phyloP scores from a whole-genome alignment of 2,888 invertebrate species.

The Agrochola litura region DNA sequence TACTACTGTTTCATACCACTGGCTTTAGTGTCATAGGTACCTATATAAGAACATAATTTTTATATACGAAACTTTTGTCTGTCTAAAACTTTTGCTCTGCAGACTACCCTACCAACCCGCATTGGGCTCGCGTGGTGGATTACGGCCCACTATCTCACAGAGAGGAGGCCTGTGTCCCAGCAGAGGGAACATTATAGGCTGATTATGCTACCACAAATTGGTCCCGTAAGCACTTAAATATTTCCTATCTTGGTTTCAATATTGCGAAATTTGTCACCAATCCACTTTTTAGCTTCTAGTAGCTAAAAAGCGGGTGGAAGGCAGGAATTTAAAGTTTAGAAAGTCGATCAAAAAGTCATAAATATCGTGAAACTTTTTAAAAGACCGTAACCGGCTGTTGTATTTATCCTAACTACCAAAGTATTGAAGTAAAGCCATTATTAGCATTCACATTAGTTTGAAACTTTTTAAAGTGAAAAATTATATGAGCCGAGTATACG shows the following conservation, averaged over 20 bases:
- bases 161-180: too few species aligned
- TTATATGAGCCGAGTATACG: too few species aligned
- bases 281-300: background rate
- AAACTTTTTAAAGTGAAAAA: background rate
- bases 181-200: too few species aligned
- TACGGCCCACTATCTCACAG: too few species aligned
- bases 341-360: conserved; percentile 33
- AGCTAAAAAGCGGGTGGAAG: background rate
- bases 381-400: conserved; percentile 4
- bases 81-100: background rate
- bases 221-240: too few species aligned
- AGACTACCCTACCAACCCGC: background rate
- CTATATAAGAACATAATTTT: background rate
- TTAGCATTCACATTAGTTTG: background rate
- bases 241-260: background rate
- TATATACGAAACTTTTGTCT: background rate
- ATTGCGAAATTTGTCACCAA: too few species aligned
- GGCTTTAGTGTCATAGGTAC: background rate
- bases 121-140: too few species aligned
- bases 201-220: background rate
- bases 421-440: background rate
- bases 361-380: conserved; percentile 23
- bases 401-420: conserved; percentile 4
- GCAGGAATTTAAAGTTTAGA: conserved; percentile 1
- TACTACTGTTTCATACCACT: background rate